Evolutionary conservation across 2,888 invertebrate genomes (phyloP).

Genomic region (Scelioninae gen. 1): DNA sequence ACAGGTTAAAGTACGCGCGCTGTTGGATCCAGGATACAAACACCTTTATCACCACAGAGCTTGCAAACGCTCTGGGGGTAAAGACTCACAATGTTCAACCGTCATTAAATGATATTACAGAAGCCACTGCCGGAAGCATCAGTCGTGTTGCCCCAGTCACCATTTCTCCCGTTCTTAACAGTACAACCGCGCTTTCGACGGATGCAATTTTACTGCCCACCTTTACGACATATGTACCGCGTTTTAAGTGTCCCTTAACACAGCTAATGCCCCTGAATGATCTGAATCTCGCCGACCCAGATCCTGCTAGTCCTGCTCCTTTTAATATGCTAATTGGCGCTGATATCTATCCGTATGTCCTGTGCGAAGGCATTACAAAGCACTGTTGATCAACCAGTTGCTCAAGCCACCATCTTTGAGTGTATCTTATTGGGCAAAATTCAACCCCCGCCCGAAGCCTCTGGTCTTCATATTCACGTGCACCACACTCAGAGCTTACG

Average conservation of each 20-base stretch:
- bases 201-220: not conserved
- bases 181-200: not conserved
- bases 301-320: constrained; percentile 3
- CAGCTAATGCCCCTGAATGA: not conserved
- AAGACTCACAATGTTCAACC: not conserved
- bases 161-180: not conserved
- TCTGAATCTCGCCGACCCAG: constrained; percentile 29
- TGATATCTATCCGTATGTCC: constrained; percentile 17
- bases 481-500: not conserved
- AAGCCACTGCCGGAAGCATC: not conserved
- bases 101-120: not conserved
- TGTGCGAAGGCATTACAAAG: constrained; percentile 10
- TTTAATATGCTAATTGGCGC: constrained; percentile 16
- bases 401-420: constrained; percentile 14
- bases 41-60: too few relatives aligned
- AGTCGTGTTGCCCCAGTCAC: not conserved
- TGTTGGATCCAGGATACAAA: too few relatives aligned
- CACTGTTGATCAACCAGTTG: not conserved
- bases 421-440: not conserved
- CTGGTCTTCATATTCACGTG: too few relatives aligned
- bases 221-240: constrained; percentile 21
- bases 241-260: not conserved
- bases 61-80: not conserved
- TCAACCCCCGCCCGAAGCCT: too few relatives aligned
- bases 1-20: too few relatives aligned